Evolutionary conservation across 1,140 invertebrate genomes (phyloP).

Genomic region (Adelges cooleyi): DNA sequence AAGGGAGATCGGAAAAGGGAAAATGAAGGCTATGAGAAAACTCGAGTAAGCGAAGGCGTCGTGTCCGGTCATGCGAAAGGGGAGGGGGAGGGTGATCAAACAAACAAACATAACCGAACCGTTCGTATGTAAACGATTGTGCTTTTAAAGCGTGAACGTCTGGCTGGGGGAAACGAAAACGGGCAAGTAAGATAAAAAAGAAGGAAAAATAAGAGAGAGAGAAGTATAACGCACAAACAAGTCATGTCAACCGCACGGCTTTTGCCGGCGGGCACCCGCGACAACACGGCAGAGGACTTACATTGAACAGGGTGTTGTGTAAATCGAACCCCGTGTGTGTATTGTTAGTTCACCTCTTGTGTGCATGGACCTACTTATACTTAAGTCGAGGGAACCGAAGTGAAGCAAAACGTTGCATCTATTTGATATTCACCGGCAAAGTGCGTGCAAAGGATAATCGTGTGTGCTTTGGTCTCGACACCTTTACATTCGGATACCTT

Average conservation of each 20-base stretch:
- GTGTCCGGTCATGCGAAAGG: neutral
- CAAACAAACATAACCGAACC: neutral
- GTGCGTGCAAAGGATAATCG: too few species aligned
- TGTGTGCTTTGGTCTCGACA: conserved; percentile 1
- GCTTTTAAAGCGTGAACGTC: conserved; percentile 16
- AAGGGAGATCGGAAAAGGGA: too few species aligned
- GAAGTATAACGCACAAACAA: neutral
- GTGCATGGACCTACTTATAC: too few species aligned
- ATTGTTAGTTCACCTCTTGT: too few species aligned
- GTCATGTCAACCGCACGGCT: conserved; percentile 22
- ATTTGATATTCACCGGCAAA: too few species aligned
- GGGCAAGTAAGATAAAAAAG: too few species aligned
- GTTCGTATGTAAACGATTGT: conserved; percentile 6
- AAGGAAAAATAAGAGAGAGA: neutral
- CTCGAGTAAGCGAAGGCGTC: too few species aligned
- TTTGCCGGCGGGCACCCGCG: neutral
- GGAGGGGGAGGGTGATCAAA: neutral
- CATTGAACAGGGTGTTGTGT: neutral
- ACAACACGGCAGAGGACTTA: neutral
- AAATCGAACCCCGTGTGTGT: neutral
- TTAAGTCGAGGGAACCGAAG: too few species aligned
- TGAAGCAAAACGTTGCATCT: too few species aligned
- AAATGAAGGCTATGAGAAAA: too few species aligned
- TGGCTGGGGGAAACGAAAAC: too few species aligned
- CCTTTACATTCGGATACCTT: too few species aligned